Evolutionary conservation across 2,888 invertebrate genomes (phyloP), one percentile per base, ranked within the genome.

Genomic region (Nomada fabriciana): DNA sequence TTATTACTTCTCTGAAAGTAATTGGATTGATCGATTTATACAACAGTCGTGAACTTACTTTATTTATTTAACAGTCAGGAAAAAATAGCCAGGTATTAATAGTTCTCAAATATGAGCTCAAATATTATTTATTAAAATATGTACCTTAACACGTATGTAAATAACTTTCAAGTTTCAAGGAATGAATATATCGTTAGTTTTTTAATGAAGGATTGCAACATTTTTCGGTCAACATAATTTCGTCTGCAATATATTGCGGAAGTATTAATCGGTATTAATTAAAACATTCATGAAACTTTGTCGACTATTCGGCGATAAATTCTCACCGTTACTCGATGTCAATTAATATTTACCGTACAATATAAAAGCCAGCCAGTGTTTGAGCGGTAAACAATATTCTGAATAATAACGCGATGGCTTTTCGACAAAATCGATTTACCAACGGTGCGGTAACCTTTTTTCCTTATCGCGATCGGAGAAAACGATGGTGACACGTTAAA

Each of bases 401-500:
- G 63, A 47, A 47, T 79, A 79, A 77, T 65, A 70, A 76, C 53
- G 43, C 25, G 29, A n/a, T 29, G 70, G 70, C 52, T 57, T 47
- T 52, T 52, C 52, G 47, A 76, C 70, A 18, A 23, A 79, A 79
- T 76, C 77, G 77, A 79, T 79, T 64, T 36, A 57, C 47, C 29
- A 23, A 11, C 57, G 36, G n/a, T 57, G 2, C 25, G 29, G 61
- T 15, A 43, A 55, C 52, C 43, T 59, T 52, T 76, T 57, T 70
- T 23, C 59, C 69, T 76, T 79, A 69, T 79, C 79, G 47, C 10
- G 64, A 69, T 63, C 57, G 42, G 23, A 20, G 69, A 79, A 69
- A 79, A 69, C 57, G 69, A 69, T 61, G 79, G 52, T 47, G 79
- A 79, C 77, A 52, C 57, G 68, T 69, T 76, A 64, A 79, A 79